phyloP scores from a whole-genome alignment of 2,888 invertebrate genomes.

The Apotomis turbidana region DNA sequence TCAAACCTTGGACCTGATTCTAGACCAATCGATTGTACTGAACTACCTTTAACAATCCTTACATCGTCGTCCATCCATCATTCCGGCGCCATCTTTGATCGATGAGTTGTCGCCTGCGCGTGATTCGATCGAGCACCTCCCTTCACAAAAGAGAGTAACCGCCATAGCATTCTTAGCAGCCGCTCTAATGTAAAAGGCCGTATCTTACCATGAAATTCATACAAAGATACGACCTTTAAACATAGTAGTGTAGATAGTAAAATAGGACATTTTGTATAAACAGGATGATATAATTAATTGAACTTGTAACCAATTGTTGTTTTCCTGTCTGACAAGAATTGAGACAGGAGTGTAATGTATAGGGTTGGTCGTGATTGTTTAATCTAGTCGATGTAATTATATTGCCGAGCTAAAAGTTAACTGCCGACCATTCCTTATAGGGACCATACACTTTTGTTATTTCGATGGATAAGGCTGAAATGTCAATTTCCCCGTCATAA shows the following conservation, averaged over 20 bases:
- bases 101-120: constrained; percentile 68
- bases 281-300: constrained; percentile 26
- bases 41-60: constrained; percentile 22
- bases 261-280: background rate
- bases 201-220: no score
- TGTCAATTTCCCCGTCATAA: no score
- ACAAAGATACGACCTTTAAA: no score
- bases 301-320: constrained; percentile 35
- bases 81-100: constrained; percentile 74
- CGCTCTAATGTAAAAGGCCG: no score
- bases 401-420: background rate
- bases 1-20: no score
- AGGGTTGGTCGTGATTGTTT: constrained; percentile 2
- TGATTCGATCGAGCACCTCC: constrained; percentile 61
- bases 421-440: background rate
- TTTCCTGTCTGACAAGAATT: constrained; percentile 20
- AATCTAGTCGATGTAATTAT: constrained; percentile 4
- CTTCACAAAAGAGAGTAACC: constrained; percentile 51
- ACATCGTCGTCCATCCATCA: constrained; percentile 62
- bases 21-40: constrained; percentile 9
- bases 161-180: background rate
- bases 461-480: no score
- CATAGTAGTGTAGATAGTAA: background rate
- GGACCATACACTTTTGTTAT: background rate
- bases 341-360: constrained; percentile 11